Evolutionary conservation across 2,113 vertebrate species (phyloP).

Genomic region (Cichladusa arquata): DNA sequence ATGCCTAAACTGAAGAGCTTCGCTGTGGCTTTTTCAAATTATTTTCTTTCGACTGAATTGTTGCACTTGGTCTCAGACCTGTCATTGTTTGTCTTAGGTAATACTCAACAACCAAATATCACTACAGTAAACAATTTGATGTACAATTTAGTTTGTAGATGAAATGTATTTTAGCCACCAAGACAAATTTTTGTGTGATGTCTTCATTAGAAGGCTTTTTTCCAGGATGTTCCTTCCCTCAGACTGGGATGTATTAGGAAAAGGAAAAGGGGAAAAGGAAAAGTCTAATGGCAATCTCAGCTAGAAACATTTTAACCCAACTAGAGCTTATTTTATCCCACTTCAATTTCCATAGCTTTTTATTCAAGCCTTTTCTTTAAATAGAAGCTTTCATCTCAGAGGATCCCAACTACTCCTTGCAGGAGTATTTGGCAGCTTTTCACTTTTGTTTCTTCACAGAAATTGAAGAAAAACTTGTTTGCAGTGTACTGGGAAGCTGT

Average conservation of each 20-base stretch:
- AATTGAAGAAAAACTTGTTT: not conserved
- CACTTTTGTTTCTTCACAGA: constrained; percentile 20
- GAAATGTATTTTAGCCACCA: not conserved
- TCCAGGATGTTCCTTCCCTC: not conserved
- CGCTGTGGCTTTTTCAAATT: not conserved
- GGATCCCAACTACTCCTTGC: constrained; percentile 7
- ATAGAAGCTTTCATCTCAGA: constrained; percentile 31
- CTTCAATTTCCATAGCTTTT: constrained; percentile 37
- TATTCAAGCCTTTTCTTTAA: constrained; percentile 10
- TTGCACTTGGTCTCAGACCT: not conserved
- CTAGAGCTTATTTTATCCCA: constrained; percentile 4
- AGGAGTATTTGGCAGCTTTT: constrained; percentile 26
- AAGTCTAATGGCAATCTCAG: not conserved
- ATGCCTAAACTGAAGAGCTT: not conserved
- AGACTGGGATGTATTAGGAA: not conserved
- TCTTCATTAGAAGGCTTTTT: not conserved
- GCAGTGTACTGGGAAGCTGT: not conserved
- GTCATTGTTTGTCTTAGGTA: not conserved
- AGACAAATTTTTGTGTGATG: not conserved
- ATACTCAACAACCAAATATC: not conserved
- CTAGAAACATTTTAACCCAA: constrained; percentile 33
- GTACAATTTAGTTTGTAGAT: not conserved
- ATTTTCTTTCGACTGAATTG: not conserved
- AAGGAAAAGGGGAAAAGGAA: not conserved
- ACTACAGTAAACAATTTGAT: not conserved